Evolutionary conservation across 2,113 vertebrate species (phyloP).

Genomic region (Antennarius striatus): DNA sequence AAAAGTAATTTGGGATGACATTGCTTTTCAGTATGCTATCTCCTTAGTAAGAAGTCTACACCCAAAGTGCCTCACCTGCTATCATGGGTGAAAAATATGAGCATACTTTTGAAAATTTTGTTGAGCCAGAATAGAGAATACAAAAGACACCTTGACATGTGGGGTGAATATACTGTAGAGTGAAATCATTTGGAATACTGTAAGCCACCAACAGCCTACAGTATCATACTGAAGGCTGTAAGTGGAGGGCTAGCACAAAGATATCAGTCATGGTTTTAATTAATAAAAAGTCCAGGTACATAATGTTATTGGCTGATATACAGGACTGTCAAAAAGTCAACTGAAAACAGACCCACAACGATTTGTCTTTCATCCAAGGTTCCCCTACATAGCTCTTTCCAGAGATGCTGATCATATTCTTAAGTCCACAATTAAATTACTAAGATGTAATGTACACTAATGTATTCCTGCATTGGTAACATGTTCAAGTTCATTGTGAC

Average conservation of each 20-base stretch:
- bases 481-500: conserved; percentile 18
- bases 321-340: neutral
- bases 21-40: too few species aligned
- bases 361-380: neutral
- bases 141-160: neutral
- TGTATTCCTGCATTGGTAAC: conserved; percentile 11
- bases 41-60: too few species aligned
- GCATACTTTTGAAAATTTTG: conserved; percentile 2
- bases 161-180: neutral
- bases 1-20: too few species aligned
- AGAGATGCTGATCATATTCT: neutral
- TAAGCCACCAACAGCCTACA: too few species aligned
- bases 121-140: neutral
- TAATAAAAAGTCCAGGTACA: neutral
- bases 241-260: neutral
- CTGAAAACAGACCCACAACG: neutral
- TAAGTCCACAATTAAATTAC: conserved; percentile 23
- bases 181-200: neutral
- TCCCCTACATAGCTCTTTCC: neutral
- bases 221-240: neutral
- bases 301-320: neutral
- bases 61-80: neutral
- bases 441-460: conserved; percentile 7
- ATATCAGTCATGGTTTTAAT: neutral
- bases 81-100: neutral